Conservation (phyloP, 1,140 invertebrate species). For the Caerostris darwini region DNA sequence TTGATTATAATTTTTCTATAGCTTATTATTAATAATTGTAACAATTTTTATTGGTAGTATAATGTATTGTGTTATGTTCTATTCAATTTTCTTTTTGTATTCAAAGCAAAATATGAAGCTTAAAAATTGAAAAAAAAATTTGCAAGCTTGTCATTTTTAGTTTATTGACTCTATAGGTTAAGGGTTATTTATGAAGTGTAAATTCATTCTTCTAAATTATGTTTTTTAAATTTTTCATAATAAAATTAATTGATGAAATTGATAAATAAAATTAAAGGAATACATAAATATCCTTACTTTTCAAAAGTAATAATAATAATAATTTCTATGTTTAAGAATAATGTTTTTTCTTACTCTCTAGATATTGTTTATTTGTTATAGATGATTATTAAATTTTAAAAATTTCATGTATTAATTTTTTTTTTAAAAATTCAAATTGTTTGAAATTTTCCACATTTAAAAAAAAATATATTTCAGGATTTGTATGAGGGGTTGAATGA, state of each 20-base stretch:
- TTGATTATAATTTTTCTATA: neutral
- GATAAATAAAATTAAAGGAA: no score
- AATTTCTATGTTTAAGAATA: no score
- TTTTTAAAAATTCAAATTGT: neutral
- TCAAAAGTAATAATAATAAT: no score
- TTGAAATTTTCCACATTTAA: neutral
- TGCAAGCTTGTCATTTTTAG: no score
- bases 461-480: slow-evolving; percentile 79
- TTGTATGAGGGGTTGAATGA: slow-evolving; percentile 88
- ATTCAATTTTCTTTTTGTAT: neutral
- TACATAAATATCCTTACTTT: no score
- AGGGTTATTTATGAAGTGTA: no score
- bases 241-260: no score
- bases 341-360: no score
- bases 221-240: no score
- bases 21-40: neutral
- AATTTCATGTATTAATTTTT: neutral
- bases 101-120: neutral
- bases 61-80: slow-evolving; percentile 42
- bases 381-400: neutral
- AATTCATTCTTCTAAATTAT: no score
- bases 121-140: neutral
- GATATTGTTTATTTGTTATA: no score
- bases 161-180: no score
- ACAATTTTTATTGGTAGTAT: slow-evolving; percentile 68